Percentiles rank a stretch among this genome's conserved stretches.
Conservation (phyloP, 1,140 invertebrate species). For the Whitmania pigra region DNA sequence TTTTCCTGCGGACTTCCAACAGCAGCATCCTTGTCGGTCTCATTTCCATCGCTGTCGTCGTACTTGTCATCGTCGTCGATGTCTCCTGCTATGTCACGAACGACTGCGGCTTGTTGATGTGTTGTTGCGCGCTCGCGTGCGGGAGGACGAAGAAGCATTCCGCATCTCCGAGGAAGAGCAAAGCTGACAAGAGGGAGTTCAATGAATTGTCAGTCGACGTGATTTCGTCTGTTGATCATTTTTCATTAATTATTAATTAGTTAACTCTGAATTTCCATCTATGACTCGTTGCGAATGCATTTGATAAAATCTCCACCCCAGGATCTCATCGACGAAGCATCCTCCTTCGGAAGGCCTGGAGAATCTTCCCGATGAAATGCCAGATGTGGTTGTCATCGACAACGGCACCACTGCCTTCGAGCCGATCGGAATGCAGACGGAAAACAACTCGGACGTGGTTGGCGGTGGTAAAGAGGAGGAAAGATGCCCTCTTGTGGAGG, state of each 20-base stretch:
- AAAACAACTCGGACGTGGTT: too few species aligned
- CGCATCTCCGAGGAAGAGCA: conserved; percentile 16
- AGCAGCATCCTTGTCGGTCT: conserved; percentile 54
- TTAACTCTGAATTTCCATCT: background rate
- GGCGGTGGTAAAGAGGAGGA: too few species aligned
- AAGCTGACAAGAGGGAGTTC: conserved; percentile 21
- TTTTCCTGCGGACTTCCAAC: background rate
- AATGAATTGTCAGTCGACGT: background rate
- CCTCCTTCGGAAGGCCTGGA: background rate
- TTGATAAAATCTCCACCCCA: background rate
- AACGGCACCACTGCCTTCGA: too few species aligned
- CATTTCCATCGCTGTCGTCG: conserved; percentile 56
- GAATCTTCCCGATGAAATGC: too few species aligned
- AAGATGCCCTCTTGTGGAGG: too few species aligned
- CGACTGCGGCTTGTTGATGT: conserved; percentile 36
- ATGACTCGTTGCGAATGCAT: background rate
- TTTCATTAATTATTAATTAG: background rate
- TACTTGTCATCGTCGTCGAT: conserved; percentile 64
- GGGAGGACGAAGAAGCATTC: conserved; percentile 7
- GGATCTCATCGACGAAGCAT: background rate
- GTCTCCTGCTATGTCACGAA: conserved; percentile 59
- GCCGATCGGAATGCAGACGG: too few species aligned
- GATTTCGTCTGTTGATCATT: background rate
- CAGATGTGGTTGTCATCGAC: too few species aligned
- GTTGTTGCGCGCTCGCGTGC: conserved; percentile 25